phyloP scores from a whole-genome alignment of 2,888 invertebrate species.

The Cheilosia soror region DNA sequence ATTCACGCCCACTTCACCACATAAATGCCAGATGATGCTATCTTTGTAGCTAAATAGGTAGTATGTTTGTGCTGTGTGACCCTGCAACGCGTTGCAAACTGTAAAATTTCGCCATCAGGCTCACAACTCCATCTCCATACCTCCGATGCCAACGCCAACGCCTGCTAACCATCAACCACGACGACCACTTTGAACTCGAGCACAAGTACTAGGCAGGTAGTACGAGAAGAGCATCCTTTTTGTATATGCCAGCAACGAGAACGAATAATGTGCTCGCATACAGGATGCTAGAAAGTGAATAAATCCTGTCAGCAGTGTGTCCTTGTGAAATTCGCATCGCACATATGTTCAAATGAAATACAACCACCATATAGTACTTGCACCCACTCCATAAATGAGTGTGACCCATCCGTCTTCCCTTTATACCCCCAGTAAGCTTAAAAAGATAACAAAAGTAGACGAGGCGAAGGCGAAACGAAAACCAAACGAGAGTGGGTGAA shows the following conservation, averaged over 20 bases:
- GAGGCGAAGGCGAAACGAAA: constrained; percentile 19
- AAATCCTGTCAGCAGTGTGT: constrained; percentile 74
- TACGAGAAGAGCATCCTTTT: constrained; percentile 22
- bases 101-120: constrained; percentile 53
- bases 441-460: constrained; percentile 66
- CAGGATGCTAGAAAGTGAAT: constrained; percentile 74
- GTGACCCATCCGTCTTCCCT: constrained; percentile 31
- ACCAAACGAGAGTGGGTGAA: constrained; percentile 45
- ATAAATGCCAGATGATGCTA: constrained; percentile 68
- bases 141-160: background rate
- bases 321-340: constrained; percentile 72
- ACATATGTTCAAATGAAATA: constrained; percentile 73
- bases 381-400: background rate
- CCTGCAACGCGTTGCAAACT: constrained; percentile 60
- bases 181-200: constrained; percentile 66
- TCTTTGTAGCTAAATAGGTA: constrained; percentile 51
- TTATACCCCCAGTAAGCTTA: constrained; percentile 51
- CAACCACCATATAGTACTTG: constrained; percentile 22
- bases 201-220: constrained; percentile 18
- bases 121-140: constrained; percentile 18
- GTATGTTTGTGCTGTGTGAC: constrained; percentile 40
- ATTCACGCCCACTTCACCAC: constrained; percentile 53
- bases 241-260: constrained; percentile 32
- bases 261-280: constrained; percentile 64
- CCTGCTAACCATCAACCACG: constrained; percentile 62